Percentiles rank a stretch among this genome's conserved stretches.
Conservation (phyloP, 2,888 invertebrate genomes). For the Lithosia quadra region DNA sequence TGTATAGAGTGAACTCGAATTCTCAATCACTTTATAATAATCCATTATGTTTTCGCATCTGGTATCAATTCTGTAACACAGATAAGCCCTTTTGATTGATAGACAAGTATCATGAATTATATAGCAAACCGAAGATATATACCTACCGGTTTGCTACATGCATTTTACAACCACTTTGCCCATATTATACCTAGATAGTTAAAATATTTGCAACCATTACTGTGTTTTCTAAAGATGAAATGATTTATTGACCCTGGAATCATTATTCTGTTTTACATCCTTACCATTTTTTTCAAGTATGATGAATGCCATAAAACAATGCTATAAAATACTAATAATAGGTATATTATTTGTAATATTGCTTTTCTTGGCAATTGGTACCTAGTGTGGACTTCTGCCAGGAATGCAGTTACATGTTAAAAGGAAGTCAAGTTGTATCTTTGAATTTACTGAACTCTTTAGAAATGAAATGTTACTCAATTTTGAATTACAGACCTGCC, state of each 20-base stretch:
- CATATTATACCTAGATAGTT: no score
- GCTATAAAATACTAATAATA: constrained; percentile 48
- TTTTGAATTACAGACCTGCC: no score
- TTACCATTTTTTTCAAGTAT: constrained; percentile 46
- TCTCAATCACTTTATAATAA: neutral
- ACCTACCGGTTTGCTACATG: neutral
- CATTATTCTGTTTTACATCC: constrained; percentile 32
- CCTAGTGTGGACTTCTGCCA: constrained; percentile 34
- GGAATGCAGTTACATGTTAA: neutral
- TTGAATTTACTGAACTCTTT: neutral
- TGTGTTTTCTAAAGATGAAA: constrained; percentile 23
- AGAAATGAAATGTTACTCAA: neutral
- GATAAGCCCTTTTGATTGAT: constrained; percentile 6
- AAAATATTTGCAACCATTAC: constrained; percentile 28
- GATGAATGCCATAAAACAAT: constrained; percentile 38
- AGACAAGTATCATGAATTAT: neutral
- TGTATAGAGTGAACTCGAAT: neutral
- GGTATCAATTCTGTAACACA: neutral
- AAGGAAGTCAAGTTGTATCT: neutral
- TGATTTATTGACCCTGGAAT: constrained; percentile 40
- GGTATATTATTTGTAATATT: constrained; percentile 46
- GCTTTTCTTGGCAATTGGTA: constrained; percentile 58
- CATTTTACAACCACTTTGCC: constrained; percentile 22
- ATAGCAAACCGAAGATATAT: neutral
- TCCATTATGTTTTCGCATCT: neutral